These are phyloP conservation scores for Eucera pruinosa DNA, from an alignment of 2,888 invertebrate genomes.

Conservation along the genomic window DNA sequence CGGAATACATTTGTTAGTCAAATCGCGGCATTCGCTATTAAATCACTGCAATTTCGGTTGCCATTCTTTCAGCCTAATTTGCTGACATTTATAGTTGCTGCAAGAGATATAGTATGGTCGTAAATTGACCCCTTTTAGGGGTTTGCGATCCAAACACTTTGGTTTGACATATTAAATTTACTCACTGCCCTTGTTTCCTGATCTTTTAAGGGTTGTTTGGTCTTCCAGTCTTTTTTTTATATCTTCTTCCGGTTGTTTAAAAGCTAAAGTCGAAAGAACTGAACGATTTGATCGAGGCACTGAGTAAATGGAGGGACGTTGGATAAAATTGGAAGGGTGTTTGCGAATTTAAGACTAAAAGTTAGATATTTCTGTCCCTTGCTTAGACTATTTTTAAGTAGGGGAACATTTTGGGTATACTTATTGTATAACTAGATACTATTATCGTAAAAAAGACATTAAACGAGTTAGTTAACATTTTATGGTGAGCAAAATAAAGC, in stretches of 20 bases:
- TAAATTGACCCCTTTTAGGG: slow-evolving; percentile 6
- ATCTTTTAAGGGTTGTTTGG: background rate
- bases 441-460: too few species aligned
- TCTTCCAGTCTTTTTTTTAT: background rate
- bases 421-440: too few species aligned
- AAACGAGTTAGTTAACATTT: too few species aligned
- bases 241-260: slow-evolving; percentile 3
- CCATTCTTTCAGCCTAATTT: slow-evolving; percentile 32
- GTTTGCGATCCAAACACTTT: slow-evolving; percentile 26
- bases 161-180: slow-evolving; percentile 39
- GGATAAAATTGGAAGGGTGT: slow-evolving; percentile 23
- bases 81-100: slow-evolving; percentile 60
- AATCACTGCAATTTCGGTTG: slow-evolving; percentile 38
- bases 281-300: slow-evolving; percentile 9
- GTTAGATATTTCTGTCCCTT: too few species aligned
- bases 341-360: background rate
- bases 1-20: slow-evolving; percentile 67
- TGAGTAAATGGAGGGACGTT: slow-evolving; percentile 8
- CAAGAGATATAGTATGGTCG: too few species aligned
- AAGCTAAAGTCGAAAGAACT: background rate
- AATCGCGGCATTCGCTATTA: slow-evolving; percentile 56
- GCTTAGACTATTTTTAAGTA: too few species aligned
- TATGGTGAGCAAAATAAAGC: too few species aligned
- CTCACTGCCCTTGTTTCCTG: slow-evolving; percentile 28
- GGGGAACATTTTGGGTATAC: too few species aligned